Conservation (phyloP, 2,113 vertebrate genomes). For the Platichthys flesus region DNA sequence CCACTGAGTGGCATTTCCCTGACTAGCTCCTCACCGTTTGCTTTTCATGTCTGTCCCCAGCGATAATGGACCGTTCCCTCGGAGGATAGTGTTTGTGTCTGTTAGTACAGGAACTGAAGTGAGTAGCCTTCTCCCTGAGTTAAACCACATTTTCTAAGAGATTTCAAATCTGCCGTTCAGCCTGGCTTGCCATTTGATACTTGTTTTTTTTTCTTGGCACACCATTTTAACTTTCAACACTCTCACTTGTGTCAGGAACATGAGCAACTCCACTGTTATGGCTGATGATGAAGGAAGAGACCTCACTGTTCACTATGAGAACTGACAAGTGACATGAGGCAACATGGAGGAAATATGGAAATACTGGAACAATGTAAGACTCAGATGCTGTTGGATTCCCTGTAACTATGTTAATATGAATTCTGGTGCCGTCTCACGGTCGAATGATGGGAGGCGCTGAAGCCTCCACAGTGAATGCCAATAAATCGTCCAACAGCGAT, state of each 20-base stretch:
- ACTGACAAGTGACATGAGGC: constrained; percentile 27
- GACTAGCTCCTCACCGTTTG: constrained; percentile 42
- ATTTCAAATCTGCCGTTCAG: constrained; percentile 30
- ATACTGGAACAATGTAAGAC: background rate
- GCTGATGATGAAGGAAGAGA: constrained; percentile 31
- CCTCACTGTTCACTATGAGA: constrained; percentile 15
- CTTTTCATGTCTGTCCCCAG: constrained; percentile 68
- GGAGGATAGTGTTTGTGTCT: constrained; percentile 54
- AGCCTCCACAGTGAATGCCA: background rate
- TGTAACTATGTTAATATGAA: background rate
- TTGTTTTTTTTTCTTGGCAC: constrained; percentile 9
- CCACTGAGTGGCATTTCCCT: constrained; percentile 71
- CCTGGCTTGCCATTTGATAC: constrained; percentile 18
- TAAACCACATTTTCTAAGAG: constrained; percentile 21
- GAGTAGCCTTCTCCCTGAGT: constrained; percentile 36
- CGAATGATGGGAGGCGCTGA: background rate
- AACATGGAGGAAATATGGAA: constrained; percentile 2
- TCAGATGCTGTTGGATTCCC: background rate
- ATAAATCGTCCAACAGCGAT: constrained; percentile 27
- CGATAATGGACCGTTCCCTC: constrained; percentile 62
- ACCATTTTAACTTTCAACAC: constrained; percentile 49
- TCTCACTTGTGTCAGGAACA: constrained; percentile 32
- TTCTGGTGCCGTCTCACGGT: background rate
- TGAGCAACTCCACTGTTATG: constrained; percentile 24
- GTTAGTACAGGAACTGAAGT: constrained; percentile 40